Evolutionary conservation across 2,888 invertebrate species (phyloP).

Genomic region (Tenthredo notha): DNA sequence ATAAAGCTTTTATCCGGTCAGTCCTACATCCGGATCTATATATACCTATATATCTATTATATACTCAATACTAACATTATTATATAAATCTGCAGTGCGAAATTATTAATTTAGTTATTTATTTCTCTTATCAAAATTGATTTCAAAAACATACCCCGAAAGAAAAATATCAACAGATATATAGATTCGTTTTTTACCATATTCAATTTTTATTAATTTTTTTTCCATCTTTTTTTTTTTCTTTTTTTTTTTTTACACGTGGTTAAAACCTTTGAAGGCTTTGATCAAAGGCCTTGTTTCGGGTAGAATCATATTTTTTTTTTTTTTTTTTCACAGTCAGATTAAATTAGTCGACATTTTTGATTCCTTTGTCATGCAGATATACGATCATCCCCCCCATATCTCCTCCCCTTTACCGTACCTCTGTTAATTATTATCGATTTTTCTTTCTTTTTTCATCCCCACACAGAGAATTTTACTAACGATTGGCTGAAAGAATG

Average conservation of each 20-base stretch:
- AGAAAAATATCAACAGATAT: neutral
- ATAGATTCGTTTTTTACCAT: neutral
- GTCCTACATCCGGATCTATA: neutral
- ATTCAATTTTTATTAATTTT: neutral
- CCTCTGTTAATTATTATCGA: constrained; percentile 3
- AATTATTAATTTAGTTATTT: neutral
- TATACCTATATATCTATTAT: neutral
- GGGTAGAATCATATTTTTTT: constrained; percentile 39
- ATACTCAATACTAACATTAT: neutral
- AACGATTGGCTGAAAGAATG: too few species aligned
- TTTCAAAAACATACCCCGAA: neutral
- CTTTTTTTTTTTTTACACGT: neutral
- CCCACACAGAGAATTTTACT: too few species aligned
- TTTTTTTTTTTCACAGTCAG: constrained; percentile 40
- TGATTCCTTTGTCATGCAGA: constrained; percentile 29
- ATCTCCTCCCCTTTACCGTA: neutral
- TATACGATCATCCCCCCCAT: neutral
- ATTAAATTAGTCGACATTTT: constrained; percentile 33
- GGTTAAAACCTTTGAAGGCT: neutral
- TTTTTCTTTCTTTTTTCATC: neutral
- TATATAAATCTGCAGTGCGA: too few species aligned
- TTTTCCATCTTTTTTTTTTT: neutral
- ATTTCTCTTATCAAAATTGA: neutral
- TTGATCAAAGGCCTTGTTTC: constrained; percentile 26
- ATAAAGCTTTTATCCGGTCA: neutral